Conservation (phyloP, 1,140 invertebrate genomes). For the Lerema accius region DNA sequence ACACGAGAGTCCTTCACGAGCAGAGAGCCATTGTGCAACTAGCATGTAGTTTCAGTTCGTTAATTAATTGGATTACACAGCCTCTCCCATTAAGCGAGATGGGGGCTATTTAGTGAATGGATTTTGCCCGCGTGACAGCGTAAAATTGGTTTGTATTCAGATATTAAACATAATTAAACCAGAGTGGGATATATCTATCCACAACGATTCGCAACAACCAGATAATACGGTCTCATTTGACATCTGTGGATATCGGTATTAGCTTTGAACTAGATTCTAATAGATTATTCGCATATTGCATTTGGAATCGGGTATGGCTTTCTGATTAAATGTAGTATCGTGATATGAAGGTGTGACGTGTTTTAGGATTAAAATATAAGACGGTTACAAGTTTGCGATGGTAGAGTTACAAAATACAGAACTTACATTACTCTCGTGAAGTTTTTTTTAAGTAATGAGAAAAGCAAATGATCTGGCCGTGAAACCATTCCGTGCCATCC, state of each 20-base stretch:
- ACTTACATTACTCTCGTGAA: too few relatives aligned
- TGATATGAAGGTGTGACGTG: too few relatives aligned
- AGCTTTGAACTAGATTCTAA: too few relatives aligned
- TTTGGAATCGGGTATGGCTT: too few relatives aligned
- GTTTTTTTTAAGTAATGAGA: too few relatives aligned
- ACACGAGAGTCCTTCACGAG: constrained; percentile 19
- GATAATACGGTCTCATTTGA: constrained; percentile 13
- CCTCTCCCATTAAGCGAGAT: constrained; percentile 67
- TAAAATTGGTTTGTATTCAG: constrained; percentile 61
- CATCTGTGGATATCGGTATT: background rate
- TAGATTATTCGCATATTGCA: too few relatives aligned
- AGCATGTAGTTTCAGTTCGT: constrained; percentile 66
- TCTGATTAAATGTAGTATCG: too few relatives aligned
- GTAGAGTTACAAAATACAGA: too few relatives aligned
- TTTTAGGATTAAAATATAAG: too few relatives aligned
- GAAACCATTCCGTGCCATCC: too few relatives aligned
- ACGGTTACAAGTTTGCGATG: too few relatives aligned
- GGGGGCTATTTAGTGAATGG: constrained; percentile 65
- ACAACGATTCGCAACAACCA: constrained; percentile 7
- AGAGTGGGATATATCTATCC: constrained; percentile 38
- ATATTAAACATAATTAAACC: constrained; percentile 56
- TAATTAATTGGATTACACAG: constrained; percentile 73
- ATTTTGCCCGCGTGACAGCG: constrained; percentile 64
- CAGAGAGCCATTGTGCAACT: constrained; percentile 50
- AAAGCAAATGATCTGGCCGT: too few relatives aligned